Base-by-base conservation (phyloP, 2,797 vertebrate species). In the Propithecus perrieri region DNA sequence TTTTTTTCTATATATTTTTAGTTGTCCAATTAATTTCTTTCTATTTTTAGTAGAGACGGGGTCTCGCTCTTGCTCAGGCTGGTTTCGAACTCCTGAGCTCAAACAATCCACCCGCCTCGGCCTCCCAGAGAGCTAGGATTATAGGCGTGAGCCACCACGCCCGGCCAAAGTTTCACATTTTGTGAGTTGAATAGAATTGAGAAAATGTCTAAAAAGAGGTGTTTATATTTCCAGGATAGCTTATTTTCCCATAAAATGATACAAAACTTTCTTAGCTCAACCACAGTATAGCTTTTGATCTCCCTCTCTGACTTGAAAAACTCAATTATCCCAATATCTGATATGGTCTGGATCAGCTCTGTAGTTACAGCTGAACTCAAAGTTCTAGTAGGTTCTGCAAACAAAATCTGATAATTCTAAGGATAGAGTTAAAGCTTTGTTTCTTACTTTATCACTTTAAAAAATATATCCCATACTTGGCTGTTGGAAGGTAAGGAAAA, bases 161-260 rank as follows among this genome's bases (percentile, higher is more conserved):
- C 38, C 38, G 38, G 38, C 38, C 38, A 38, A 94, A 81, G 33
- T 85, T 94, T 89, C 79, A 74, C 17, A 93, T 96, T 96, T 92
- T 89, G 8, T 84, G 43, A 96, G 89, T 74, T 94, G 85, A 78
- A 3, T n/a, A 35, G 33, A 38, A 96, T 78, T 59, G 30, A 91
- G 26, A 86, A 89, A 85, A 91, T 78, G 46, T 13, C 69, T 35
- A 24, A 33, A 84, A 86, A 93, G 55, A 80, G 7, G 28, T 69
- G 59, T 89, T 96, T 90, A 57, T 83, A 79, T 90, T 94, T 95
- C 78, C 26, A 96, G 53, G 48, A 95, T 22, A 71, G n/a, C 85
- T 92, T 92, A 84, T 84, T 96, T 95, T 85, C 43, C 71, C 55
- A 48, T 80, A 91, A 97, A 96, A 91, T 86, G 92, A 96, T 65